Conservation (phyloP, 2,113 vertebrate genomes). For the Peromyscus maniculatus region DNA sequence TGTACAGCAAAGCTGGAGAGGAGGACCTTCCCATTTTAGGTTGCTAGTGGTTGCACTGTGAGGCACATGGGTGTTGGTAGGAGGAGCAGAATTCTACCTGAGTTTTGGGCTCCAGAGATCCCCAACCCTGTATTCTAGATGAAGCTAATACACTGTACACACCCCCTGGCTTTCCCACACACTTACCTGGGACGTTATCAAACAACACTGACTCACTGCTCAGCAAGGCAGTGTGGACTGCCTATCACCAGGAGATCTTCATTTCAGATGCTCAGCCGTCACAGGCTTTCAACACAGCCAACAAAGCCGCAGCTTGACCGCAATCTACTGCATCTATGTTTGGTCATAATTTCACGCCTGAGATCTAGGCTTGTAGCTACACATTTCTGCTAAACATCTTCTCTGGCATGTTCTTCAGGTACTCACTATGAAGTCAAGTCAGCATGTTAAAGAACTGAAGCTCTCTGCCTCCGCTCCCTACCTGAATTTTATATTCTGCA, state of each 20-base stretch:
- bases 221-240: not conserved
- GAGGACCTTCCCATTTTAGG: not conserved
- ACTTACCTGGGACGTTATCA: not conserved
- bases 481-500: not conserved
- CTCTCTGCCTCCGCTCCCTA: not conserved
- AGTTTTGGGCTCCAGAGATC: not conserved
- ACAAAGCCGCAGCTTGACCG: conserved; percentile 40
- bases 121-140: not conserved
- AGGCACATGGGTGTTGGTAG: not conserved
- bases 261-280: conserved; percentile 7
- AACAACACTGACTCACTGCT: not conserved
- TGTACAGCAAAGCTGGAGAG: not conserved
- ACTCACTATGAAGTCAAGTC: not conserved
- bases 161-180: not conserved
- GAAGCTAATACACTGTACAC: not conserved
- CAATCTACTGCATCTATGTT: conserved; percentile 2
- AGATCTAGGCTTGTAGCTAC: conserved; percentile 20
- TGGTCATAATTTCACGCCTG: not conserved
- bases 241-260: not conserved
- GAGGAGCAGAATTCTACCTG: not conserved
- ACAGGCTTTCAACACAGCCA: conserved; percentile 2
- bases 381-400: conserved; percentile 25
- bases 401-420: not conserved
- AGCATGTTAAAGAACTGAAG: not conserved
- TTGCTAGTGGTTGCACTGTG: not conserved